Base-by-base conservation (phyloP, 2,113 vertebrate species). In the rabbit (Oryctolagus cuniculus) region DNA sequence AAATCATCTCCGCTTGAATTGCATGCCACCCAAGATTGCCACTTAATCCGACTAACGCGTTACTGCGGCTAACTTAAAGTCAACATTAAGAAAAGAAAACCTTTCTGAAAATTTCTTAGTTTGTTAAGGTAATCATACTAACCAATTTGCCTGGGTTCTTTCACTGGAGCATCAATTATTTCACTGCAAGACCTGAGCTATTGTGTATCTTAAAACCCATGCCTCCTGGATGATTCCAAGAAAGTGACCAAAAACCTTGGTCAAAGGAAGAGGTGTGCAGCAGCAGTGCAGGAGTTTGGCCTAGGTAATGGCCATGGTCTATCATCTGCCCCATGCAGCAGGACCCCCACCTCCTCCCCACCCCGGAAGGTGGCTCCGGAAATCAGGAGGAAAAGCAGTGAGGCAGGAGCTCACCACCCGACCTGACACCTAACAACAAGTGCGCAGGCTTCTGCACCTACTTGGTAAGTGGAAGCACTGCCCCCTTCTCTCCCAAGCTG, bases 161-260 rank as follows among this genome's bases (percentile, higher is more conserved):
- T 98, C 97, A 96, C 91, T 69, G 78, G 94, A 97, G 83, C 81
- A 92, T 95, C 95, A 96, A 91, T 96, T 98, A 96, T 97, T 96
- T 96, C 19, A 2, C 90, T 93, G 72, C 31, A 96, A 96, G 90
- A 95, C 80, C 72, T 36, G 75, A 97, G n/a, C 92, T 91, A 96
- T 64, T 92, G 55, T 86, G 75, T 81, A 92, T 95, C 95, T 97
- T 97, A 97, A 91, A 95, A 95, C 89, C 88, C 89, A 67, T 84
- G 75, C 95, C 79, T 97, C 96, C 86, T 53, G 89, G 91, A 95
- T 93, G 92, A 97, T 75, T 96, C 91, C 75, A 83, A 97, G 97
- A 97, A 97, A 97, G 89, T 83, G 96, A 96, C 82, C 97, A 97
- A 97, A 94, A 93, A 95, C 96, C 95, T 83, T 91, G 0, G 21